phyloP scores from a whole-genome alignment of 2,888 invertebrate genomes.

The Pycnomerus fuliginosus region DNA sequence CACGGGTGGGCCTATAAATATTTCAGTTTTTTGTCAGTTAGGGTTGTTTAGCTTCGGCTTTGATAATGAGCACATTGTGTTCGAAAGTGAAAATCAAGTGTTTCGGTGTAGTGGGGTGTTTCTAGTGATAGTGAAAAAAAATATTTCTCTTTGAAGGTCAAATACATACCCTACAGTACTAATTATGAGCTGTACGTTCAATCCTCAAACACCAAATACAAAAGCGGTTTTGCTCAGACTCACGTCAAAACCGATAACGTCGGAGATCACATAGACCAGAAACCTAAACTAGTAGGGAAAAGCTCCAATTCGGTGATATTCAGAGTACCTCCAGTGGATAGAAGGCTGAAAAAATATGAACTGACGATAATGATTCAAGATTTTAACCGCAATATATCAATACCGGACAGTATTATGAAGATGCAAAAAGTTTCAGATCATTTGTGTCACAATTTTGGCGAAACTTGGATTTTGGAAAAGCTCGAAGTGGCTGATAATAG shows the following conservation, averaged over 20 bases:
- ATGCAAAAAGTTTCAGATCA: slow-evolving; percentile 35
- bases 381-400: slow-evolving; percentile 31
- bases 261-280: slow-evolving; percentile 43
- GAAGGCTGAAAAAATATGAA: slow-evolving; percentile 37
- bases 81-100: no score
- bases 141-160: slow-evolving; percentile 37
- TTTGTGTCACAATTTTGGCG: slow-evolving; percentile 43
- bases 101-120: no score
- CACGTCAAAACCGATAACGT: slow-evolving; percentile 39
- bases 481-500: slow-evolving; percentile 36
- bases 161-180: slow-evolving; percentile 42
- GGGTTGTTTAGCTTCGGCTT: no score
- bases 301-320: slow-evolving; percentile 36
- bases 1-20: no score
- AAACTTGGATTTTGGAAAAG: slow-evolving; percentile 44
- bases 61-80: no score
- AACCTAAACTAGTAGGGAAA: slow-evolving; percentile 37
- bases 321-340: slow-evolving; percentile 39
- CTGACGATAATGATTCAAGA: slow-evolving; percentile 45
- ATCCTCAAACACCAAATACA: slow-evolving; percentile 39
- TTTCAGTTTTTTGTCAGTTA: no score
- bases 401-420: slow-evolving; percentile 28
- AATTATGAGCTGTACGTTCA: slow-evolving; percentile 41
- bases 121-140: slow-evolving; percentile 1
- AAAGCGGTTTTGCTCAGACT: slow-evolving; percentile 33